Evolutionary conservation across 2,113 vertebrate species (phyloP).

Genomic region (Furnarius figulus): DNA sequence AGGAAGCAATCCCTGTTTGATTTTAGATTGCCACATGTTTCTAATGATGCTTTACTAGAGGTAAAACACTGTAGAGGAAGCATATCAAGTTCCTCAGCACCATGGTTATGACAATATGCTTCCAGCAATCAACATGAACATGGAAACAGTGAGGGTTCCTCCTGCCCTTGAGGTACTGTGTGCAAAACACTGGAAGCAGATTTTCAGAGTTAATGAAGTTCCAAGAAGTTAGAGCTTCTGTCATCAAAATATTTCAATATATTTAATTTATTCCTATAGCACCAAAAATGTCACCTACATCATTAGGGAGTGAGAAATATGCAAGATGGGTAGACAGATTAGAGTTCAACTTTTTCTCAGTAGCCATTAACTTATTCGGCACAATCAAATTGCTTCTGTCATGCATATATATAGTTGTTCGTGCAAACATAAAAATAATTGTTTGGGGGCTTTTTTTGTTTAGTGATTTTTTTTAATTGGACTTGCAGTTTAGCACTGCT

Average conservation of each 20-base stretch:
- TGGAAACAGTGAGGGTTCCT: background rate
- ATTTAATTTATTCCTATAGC: background rate
- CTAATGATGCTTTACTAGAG: background rate
- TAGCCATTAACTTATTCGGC: background rate
- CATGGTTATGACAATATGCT: background rate
- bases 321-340: background rate
- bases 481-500: background rate
- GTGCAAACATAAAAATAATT: background rate
- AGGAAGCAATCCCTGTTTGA: background rate
- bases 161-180: background rate
- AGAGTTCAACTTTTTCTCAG: background rate
- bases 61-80: background rate
- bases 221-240: background rate
- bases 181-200: background rate
- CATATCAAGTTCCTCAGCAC: background rate
- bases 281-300: background rate
- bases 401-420: background rate
- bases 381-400: background rate
- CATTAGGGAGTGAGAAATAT: background rate
- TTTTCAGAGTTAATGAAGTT: background rate
- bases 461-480: background rate
- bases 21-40: background rate
- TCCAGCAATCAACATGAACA: background rate
- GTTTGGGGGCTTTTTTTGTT: accelerated
- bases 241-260: background rate